Evolutionary conservation across 2,888 invertebrate species (phyloP), one percentile per base, ranked within the genome.

Genomic region (Dasypogon diadema): DNA sequence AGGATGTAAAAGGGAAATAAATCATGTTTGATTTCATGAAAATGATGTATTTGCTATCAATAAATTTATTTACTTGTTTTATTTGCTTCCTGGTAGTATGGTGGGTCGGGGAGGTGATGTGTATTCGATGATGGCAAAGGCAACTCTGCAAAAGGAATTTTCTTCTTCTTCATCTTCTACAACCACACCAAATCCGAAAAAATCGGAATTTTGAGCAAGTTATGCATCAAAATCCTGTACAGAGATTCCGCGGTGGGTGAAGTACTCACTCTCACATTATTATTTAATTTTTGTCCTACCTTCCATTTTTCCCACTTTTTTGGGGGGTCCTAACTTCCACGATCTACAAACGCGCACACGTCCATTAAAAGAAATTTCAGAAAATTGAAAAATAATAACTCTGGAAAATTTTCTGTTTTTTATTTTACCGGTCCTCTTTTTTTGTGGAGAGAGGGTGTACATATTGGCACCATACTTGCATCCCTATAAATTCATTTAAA

Each of bases 21-120:
- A 65, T 65, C 65, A 46, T 65, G 46, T 65, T 65, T 65, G 65
- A 65, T 65, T 65, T 46, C 46, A 46, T 6, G 48, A 65, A 65
- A 65, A 65, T 65, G 42, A 48, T 65, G 65, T 65, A 65, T 65
- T 65, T 65, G 65, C 65, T 65, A 65, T 65, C 65, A 65, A 65
- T 65, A 65, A 65, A 65, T 65, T 65, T 65, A 65, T 48, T 65
- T 46, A 65, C 48, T 65, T 24, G 65, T 24, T 46, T 22, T 65
- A 65, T 65, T 65, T 65, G 48, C 48, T 65, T 46, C 65, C 65
- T 65, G 65, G 14, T 46, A n/a, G 48, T 12, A 48, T 48, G 8
- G n/a, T 48, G 48, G n/a, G 48, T 4, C n/a, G 48, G 4, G 21
- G 18, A 3, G 21, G 18, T 16, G 51, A 18, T 51, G 16, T 21